Conservation (phyloP, 2,888 invertebrate species). For the Agonopterix alstromeriana region DNA sequence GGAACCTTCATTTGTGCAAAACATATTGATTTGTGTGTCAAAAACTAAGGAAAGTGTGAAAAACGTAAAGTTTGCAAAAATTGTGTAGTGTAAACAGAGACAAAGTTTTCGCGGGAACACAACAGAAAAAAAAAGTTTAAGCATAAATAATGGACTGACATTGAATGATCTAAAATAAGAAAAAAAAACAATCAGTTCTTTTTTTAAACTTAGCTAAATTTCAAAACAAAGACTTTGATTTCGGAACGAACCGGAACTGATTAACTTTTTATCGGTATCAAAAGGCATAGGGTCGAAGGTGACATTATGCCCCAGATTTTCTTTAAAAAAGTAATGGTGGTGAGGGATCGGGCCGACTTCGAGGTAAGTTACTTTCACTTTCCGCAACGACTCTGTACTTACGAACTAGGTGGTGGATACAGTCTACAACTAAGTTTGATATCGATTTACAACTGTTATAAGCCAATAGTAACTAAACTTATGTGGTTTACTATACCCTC, state of each 20-base stretch:
- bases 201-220: conserved; percentile 1
- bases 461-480: too few relatives aligned
- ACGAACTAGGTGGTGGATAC: too few relatives aligned
- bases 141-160: conserved; percentile 1
- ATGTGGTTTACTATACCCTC: too few relatives aligned
- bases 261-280: neutral
- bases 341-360: conserved; percentile 59
- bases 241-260: conserved; percentile 6
- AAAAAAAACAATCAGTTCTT: neutral
- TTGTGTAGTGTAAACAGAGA: neutral
- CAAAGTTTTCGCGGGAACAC: neutral
- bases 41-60: neutral
- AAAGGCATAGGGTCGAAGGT: conserved; percentile 28
- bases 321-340: conserved; percentile 74
- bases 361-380: conserved; percentile 74
- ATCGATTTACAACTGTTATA: too few relatives aligned
- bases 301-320: conserved; percentile 71
- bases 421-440: too few relatives aligned
- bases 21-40: neutral
- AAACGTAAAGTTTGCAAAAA: conserved; percentile 3
- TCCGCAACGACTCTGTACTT: conserved; percentile 19
- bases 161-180: neutral
- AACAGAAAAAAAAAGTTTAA: neutral
- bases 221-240: conserved; percentile 4
- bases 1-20: neutral